Evolutionary conservation across 35 echinoderm and acorn worm species (phyloP).

Genomic region (Lytechinus variegatus): DNA sequence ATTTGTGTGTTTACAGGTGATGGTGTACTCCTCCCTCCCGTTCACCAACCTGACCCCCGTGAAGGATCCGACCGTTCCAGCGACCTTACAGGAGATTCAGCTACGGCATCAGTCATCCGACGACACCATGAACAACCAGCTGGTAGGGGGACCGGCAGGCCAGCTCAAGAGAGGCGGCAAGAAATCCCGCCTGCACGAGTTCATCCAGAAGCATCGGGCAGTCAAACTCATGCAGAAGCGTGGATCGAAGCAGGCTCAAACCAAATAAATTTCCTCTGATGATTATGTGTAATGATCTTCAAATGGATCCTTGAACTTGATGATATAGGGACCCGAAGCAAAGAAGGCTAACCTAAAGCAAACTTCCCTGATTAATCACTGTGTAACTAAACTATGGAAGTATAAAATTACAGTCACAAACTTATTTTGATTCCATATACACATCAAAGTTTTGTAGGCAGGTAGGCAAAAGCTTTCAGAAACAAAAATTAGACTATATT

Average conservation of each 20-base stretch:
- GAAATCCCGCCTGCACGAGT: constrained; percentile 74
- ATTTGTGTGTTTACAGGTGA: constrained; percentile 57
- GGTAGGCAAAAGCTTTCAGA: background rate
- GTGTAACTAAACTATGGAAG: no score
- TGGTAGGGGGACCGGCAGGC: constrained; percentile 37
- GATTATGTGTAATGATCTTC: background rate
- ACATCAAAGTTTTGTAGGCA: background rate
- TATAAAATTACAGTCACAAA: no score
- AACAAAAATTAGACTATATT: background rate
- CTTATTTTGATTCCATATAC: background rate
- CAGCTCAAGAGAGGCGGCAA: constrained; percentile 71
- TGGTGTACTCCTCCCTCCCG: constrained; percentile 92
- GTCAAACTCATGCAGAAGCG: constrained; percentile 64
- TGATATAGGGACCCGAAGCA: background rate
- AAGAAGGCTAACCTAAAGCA: no score
- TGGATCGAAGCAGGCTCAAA: constrained; percentile 43
- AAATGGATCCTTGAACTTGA: background rate
- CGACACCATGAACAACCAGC: constrained; percentile 61
- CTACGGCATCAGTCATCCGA: constrained; percentile 75
- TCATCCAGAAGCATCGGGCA: constrained; percentile 83
- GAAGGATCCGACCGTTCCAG: constrained; percentile 76
- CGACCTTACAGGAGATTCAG: constrained; percentile 87
- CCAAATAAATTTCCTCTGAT: background rate
- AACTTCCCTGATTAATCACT: no score
- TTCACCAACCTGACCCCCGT: constrained; percentile 93